Evolutionary conservation across 2,888 invertebrate species (phyloP).

Genomic region (Lasioglossum zephyrum): DNA sequence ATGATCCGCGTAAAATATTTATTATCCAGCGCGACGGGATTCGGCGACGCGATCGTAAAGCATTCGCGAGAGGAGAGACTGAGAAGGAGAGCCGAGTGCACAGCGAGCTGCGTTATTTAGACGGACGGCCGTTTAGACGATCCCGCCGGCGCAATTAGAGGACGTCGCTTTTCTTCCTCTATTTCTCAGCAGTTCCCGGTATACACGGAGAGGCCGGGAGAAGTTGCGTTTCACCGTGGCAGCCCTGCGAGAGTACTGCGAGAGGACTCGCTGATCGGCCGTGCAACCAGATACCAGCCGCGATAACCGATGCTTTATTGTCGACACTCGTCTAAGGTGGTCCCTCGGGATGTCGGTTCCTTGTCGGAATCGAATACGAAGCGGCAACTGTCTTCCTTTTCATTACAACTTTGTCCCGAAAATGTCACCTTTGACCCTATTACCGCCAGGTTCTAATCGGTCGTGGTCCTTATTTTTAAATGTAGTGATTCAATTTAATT

Average conservation of each 20-base stretch:
- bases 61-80: constrained; percentile 22
- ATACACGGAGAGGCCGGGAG: neutral
- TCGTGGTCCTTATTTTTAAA: neutral
- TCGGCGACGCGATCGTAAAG: constrained; percentile 59
- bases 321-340: constrained; percentile 7
- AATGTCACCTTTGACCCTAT: neutral
- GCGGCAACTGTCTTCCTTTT: neutral
- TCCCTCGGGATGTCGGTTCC: constrained; percentile 15
- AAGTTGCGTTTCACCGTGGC: constrained; percentile 13
- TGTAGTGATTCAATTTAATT: neutral
- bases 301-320: constrained; percentile 40
- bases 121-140: constrained; percentile 34
- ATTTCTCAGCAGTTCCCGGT: neutral
- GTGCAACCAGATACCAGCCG: constrained; percentile 31
- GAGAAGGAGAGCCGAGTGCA: neutral
- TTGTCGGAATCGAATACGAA: neutral
- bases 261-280: constrained; percentile 42
- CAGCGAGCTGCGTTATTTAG: constrained; percentile 38
- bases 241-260: neutral
- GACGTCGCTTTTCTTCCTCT: constrained; percentile 2
- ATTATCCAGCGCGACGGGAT: constrained; percentile 55
- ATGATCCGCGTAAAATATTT: constrained; percentile 67
- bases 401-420: neutral
- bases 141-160: constrained; percentile 36
- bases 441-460: neutral